phyloP scores from a whole-genome alignment of 2,888 invertebrate genomes.

The Julus scandinavius region DNA sequence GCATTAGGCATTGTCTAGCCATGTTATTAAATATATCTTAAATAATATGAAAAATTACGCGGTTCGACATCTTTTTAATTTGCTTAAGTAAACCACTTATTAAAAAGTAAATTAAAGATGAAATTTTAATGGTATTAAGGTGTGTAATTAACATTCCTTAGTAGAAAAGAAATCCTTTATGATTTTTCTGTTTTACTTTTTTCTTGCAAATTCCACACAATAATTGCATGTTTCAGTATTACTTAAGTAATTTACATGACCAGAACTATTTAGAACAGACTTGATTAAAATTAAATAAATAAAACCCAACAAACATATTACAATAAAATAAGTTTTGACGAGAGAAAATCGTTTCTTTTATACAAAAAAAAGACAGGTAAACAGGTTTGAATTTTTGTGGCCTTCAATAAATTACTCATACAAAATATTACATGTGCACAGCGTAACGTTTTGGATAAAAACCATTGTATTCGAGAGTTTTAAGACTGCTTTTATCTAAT shows the following conservation, averaged over 20 bases:
- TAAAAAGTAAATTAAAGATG: conserved; percentile 8
- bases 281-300: not conserved
- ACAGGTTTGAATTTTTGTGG: conserved; percentile 21
- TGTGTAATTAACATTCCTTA: conserved; percentile 25
- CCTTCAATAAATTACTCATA: conserved; percentile 46
- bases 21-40: conserved; percentile 25
- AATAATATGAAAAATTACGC: not conserved
- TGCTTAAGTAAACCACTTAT: not conserved
- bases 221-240: not conserved
- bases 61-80: conserved; percentile 32
- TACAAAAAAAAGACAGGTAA: not conserved
- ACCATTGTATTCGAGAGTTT: not conserved
- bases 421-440: conserved; percentile 42
- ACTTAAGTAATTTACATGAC: not conserved
- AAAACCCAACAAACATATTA: not conserved
- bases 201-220: not conserved
- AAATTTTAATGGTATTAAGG: not conserved
- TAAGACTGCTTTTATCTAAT: conserved; percentile 17
- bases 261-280: not conserved
- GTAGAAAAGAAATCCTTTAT: not conserved
- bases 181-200: not conserved
- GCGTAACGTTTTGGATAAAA: conserved; percentile 4
- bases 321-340: not conserved
- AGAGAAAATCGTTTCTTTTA: not conserved
- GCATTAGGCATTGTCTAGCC: conserved; percentile 10